phyloP scores from a whole-genome alignment of 2,113 vertebrate genomes.

The Aythya baeri region DNA sequence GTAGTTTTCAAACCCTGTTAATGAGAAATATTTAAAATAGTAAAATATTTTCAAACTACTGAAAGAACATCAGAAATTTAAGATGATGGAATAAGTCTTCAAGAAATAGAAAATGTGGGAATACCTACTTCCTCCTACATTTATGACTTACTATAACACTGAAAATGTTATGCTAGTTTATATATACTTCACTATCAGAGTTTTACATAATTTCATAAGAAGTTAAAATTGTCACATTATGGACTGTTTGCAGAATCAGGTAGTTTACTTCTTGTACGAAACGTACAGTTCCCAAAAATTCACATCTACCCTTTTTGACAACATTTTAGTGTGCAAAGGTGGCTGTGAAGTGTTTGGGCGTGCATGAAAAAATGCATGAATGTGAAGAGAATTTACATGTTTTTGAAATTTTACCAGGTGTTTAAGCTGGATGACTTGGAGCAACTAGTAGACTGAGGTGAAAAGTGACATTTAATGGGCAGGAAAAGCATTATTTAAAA shows the following conservation, averaged over 20 bases:
- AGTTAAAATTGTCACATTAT: neutral
- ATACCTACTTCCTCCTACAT: neutral
- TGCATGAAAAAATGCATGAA: neutral
- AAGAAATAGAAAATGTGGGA: neutral
- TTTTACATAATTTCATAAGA: neutral
- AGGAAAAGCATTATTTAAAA: neutral
- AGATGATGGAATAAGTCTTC: neutral
- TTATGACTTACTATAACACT: neutral
- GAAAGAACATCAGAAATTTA: neutral
- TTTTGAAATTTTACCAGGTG: neutral
- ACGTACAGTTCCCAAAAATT: neutral
- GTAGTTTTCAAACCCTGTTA: constrained; percentile 72
- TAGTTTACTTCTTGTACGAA: neutral
- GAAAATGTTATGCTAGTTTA: neutral
- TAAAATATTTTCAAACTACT: neutral
- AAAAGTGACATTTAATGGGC: neutral
- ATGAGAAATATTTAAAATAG: neutral
- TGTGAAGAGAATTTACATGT: neutral
- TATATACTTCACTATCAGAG: neutral
- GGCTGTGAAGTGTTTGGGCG: neutral
- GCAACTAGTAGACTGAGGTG: neutral
- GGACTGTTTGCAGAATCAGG: neutral
- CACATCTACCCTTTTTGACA: neutral
- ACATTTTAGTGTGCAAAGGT: neutral
- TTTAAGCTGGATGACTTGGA: neutral